Evolutionary conservation across 1,140 invertebrate genomes (phyloP).

Genomic region (Leptopilina clavipes): DNA sequence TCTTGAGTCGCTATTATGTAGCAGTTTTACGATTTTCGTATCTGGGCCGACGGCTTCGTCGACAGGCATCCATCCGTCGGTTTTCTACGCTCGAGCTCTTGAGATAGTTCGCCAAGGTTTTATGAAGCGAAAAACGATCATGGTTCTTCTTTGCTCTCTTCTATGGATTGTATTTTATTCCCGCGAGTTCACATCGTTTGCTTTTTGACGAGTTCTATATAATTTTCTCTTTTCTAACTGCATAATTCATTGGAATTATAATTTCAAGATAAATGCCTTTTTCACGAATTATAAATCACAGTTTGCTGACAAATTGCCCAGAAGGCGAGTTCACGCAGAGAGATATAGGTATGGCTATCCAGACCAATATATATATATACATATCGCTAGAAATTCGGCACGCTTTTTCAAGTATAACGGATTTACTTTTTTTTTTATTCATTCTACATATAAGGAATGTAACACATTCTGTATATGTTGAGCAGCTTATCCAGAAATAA

Average conservation of each 20-base stretch:
- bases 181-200: conserved; percentile 16
- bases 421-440: no score
- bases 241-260: conserved; percentile 15
- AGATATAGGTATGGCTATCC: neutral
- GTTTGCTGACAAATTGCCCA: neutral
- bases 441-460: no score
- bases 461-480: neutral
- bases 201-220: neutral
- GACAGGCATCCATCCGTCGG: conserved; percentile 38
- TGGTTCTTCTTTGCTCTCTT: conserved; percentile 11
- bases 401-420: no score
- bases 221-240: conserved; percentile 5
- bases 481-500: neutral
- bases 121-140: conserved; percentile 49
- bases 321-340: neutral
- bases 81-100: conserved; percentile 42
- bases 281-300: conserved; percentile 10
- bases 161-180: conserved; percentile 7
- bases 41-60: conserved; percentile 57
- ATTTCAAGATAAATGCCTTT: neutral
- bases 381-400: no score
- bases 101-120: conserved; percentile 38
- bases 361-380: no score
- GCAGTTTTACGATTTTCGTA: conserved; percentile 67
- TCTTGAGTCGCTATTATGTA: conserved; percentile 58